Evolutionary conservation across 1,140 invertebrate genomes (phyloP).

Genomic region (Tyrophagus putrescentiae): DNA sequence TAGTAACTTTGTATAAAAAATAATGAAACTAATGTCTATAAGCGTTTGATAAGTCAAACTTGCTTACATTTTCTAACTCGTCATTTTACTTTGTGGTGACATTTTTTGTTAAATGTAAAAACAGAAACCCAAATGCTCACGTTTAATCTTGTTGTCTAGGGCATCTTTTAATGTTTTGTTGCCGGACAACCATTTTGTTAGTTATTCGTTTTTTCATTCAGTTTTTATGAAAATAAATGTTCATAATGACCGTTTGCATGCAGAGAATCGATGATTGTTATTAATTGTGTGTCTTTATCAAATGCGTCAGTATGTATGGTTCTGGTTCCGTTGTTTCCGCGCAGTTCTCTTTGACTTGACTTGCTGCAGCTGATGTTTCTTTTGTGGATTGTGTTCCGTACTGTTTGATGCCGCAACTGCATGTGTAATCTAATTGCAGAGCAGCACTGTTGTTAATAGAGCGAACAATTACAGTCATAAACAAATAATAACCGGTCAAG

Average conservation of each 20-base stretch:
- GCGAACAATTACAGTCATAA: constrained; percentile 11
- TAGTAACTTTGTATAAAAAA: too few species aligned
- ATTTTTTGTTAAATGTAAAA: too few species aligned
- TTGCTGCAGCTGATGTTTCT: too few species aligned
- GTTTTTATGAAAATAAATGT: constrained; percentile 1
- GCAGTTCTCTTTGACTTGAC: too few species aligned
- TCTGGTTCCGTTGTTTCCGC: too few species aligned
- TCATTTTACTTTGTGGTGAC: too few species aligned
- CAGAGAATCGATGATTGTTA: constrained; percentile 11
- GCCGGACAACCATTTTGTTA: neutral
- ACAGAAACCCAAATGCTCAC: too few species aligned
- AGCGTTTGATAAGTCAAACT: too few species aligned
- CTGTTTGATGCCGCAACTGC: neutral
- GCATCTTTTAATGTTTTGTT: neutral
- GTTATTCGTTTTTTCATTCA: neutral
- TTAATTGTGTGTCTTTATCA: constrained; percentile 13
- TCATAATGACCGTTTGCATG: neutral
- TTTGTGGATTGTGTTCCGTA: neutral
- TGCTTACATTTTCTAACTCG: too few species aligned
- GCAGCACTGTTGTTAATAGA: constrained; percentile 6
- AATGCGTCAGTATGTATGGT: too few species aligned
- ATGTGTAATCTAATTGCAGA: constrained; percentile 10
- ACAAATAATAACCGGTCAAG: constrained; percentile 14
- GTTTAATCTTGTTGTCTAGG: too few species aligned
- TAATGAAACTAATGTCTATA: too few species aligned